Evolutionary conservation across 2,888 invertebrate genomes (phyloP).

Genomic region (Trilocha varians): DNA sequence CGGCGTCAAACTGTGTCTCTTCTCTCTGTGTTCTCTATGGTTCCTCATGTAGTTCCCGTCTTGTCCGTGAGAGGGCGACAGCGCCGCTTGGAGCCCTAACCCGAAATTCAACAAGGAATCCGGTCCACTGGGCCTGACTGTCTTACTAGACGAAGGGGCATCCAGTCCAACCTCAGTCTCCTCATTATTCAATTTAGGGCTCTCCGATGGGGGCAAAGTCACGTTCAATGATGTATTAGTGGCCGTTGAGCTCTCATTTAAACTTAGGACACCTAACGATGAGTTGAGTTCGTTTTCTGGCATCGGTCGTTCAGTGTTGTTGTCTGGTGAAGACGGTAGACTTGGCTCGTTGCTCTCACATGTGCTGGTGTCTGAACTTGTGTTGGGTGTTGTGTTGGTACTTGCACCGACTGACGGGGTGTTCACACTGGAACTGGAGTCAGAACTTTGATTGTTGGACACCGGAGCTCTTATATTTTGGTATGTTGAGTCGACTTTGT

Average conservation of each 20-base stretch:
- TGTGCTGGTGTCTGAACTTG: constrained; percentile 80
- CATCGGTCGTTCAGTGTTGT: constrained; percentile 36
- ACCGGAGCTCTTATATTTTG: constrained; percentile 46
- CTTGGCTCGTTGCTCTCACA: constrained; percentile 82
- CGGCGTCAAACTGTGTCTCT: constrained; percentile 72
- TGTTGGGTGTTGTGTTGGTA: constrained; percentile 79
- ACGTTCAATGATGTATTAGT: constrained; percentile 63
- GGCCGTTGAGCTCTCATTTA: constrained; percentile 62
- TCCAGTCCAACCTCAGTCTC: constrained; percentile 19
- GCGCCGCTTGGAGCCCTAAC: constrained; percentile 48
- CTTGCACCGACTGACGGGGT: constrained; percentile 73
- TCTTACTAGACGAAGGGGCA: constrained; percentile 51
- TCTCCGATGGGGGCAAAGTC: constrained; percentile 52
- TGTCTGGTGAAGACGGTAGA: constrained; percentile 78
- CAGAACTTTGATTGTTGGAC: constrained; percentile 70
- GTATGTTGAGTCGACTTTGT: constrained; percentile 46
- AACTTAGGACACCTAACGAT: constrained; percentile 53
- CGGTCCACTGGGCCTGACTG: constrained; percentile 37
- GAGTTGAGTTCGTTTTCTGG: constrained; percentile 39
- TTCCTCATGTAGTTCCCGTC: constrained; percentile 39
- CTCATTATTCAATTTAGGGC: constrained; percentile 39
- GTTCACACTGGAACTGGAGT: constrained; percentile 80
- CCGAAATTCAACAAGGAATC: constrained; percentile 54
- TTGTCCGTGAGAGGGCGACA: constrained; percentile 54
- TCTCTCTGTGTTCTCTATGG: constrained; percentile 56